A percentile compares a stretch with the other conserved stretches of the same genome.
These are phyloP conservation scores for Oeneis ivallda DNA, from an alignment of 2,888 invertebrate genomes.

Conservation along the genomic window DNA sequence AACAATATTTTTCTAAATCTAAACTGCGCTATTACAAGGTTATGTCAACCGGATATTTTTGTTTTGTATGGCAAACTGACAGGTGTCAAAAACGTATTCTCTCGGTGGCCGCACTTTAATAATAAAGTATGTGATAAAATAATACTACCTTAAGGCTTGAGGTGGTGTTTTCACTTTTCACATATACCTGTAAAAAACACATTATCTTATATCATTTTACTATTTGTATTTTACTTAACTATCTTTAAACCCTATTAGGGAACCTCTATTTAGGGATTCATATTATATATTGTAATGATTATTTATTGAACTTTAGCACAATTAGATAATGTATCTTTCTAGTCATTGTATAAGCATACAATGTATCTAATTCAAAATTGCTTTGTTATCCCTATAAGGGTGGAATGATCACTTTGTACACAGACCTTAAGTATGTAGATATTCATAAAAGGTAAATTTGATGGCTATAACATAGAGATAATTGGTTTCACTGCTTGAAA, in stretches of 20 bases:
- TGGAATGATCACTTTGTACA: neutral
- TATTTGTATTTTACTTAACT: too few relatives aligned
- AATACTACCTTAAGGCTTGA: slow-evolving; percentile 30
- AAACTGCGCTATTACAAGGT: too few relatives aligned
- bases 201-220: neutral
- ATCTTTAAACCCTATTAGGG: neutral
- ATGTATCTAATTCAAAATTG: neutral
- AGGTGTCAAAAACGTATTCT: too few relatives aligned
- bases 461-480: neutral
- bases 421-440: neutral
- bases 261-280: neutral
- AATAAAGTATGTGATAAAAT: neutral
- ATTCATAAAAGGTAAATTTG: neutral
- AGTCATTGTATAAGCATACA: neutral
- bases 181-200: slow-evolving; percentile 27
- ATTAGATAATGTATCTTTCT: too few relatives aligned
- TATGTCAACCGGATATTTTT: too few relatives aligned
- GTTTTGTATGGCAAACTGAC: too few relatives aligned
- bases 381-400: slow-evolving; percentile 7
- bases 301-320: too few relatives aligned
- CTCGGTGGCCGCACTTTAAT: too few relatives aligned
- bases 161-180: slow-evolving; percentile 11
- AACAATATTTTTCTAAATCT: too few relatives aligned
- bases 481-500: neutral
- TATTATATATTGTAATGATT: neutral